Base-by-base conservation (phyloP, 2,888 invertebrate genomes). In the Ectropis crepuscularia region DNA sequence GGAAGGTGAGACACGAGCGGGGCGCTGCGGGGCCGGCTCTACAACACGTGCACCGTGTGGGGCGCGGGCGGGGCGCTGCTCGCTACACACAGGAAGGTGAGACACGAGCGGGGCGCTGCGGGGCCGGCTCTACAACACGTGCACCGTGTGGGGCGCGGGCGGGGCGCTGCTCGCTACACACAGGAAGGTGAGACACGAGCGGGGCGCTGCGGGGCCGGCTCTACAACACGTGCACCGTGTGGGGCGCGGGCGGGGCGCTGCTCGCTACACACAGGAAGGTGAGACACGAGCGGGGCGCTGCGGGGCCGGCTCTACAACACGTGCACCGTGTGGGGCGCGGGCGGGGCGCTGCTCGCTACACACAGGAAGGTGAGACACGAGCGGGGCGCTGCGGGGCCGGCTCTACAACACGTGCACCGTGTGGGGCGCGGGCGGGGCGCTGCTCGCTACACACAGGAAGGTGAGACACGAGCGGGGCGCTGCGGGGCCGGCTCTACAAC, bases 61-160 rank as follows among this genome's bases (percentile, higher is more conserved):
- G 59, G 95, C 96, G 28, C 98, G 99, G 0, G 95, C 94, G 69
- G 95, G 96, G 66, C 16, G 16, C 16, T 28, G 16, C 16, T 28
- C 16, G 16, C 16, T 28, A 28, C 16, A 28, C 16, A 94, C 96
- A 68, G 93, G 94, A 16, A 91, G 99, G 57, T 97, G 95, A 78
- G 91, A 99, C 12, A 95, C 99, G 53, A 99, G 98, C 8, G 99
- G 99, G 7, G 97, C 98, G 0, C 95, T 98, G 74, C 98, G 93
- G 0, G 92, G 92, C 43, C 94, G 94, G 74, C 88, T 97, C 6
- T 98, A 95, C 84, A 99, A 99, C 85, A 98, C 98, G 0, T 97
- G 97, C 76, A 96, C 98, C 0, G 95, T 98, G 0, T 99, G 97
- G 96, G 95, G 95, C 77, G 95, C 95, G 0, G 86, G 93, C 36